These are phyloP conservation scores for Trachelus troglodyta DNA, from an alignment of 2,888 invertebrate genomes.

Conservation along the genomic window DNA sequence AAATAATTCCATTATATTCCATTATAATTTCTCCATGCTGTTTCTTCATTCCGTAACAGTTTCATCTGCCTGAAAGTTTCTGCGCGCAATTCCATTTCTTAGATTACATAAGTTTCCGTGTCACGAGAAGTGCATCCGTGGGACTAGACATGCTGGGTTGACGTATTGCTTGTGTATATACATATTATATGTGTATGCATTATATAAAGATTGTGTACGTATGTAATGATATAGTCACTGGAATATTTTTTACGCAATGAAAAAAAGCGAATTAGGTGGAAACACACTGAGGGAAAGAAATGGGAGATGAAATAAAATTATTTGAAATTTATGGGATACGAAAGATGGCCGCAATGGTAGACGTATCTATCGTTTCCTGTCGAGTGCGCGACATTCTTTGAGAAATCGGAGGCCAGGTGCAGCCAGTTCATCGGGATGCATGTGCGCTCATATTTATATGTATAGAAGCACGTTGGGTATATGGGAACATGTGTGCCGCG, in stretches of 20 bases:
- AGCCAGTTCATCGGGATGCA: background rate
- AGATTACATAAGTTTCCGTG: background rate
- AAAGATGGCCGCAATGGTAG: background rate
- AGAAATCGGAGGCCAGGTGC: constrained; percentile 4
- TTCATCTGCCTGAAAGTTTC: background rate
- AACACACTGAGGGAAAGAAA: background rate
- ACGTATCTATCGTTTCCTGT: background rate
- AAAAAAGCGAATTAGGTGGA: background rate
- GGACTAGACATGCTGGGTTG: background rate
- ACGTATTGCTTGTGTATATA: background rate
- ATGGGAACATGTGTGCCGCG: constrained; percentile 14
- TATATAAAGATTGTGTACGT: no score
- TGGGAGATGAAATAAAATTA: background rate
- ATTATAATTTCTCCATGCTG: background rate
- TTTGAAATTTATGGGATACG: background rate
- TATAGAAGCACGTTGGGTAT: background rate
- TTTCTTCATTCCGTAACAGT: background rate
- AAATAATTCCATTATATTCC: background rate
- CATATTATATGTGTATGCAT: no score
- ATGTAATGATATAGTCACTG: no score
- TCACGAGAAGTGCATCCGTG: background rate
- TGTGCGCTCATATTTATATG: constrained; percentile 7
- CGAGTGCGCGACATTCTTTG: background rate
- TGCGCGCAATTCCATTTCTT: constrained; percentile 4
- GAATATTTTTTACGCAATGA: background rate